Percentiles rank a stretch among this genome's conserved stretches.
Conservation (phyloP, 92 coral and sea anemone species). For the Parazoanthus darwini region DNA sequence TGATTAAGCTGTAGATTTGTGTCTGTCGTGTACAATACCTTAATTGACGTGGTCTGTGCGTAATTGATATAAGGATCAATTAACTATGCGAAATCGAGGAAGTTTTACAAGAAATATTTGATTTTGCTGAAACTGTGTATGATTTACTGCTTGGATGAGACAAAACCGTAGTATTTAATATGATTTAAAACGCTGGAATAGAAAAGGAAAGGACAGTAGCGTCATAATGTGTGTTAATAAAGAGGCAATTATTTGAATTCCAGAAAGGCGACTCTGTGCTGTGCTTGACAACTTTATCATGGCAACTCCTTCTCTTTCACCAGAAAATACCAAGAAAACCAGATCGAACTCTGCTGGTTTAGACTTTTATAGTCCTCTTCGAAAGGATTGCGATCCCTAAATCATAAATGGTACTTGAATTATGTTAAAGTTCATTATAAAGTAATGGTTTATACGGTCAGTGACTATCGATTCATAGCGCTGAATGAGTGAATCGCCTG, state of each 20-base stretch:
- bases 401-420: background rate
- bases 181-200: background rate
- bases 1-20: constrained; percentile 1
- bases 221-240: no score
- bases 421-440: no score
- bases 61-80: background rate
- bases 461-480: no score
- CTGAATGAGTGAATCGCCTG: no score
- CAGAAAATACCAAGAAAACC: background rate
- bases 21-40: background rate
- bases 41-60: background rate
- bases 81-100: background rate
- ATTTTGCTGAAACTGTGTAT: background rate
- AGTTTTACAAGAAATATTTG: background rate
- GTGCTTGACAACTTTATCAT: background rate
- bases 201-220: background rate
- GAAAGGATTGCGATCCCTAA: background rate
- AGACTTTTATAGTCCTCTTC: background rate
- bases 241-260: background rate
- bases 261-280: background rate
- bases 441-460: no score
- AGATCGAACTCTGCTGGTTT: no score
- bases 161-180: background rate
- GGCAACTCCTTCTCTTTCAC: background rate
- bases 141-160: background rate